A percentile compares a stretch with the other conserved stretches of the same genome.
These are phyloP conservation scores for Diadromus collaris DNA, from an alignment of 2,888 invertebrate genomes.

Conservation along the genomic window DNA sequence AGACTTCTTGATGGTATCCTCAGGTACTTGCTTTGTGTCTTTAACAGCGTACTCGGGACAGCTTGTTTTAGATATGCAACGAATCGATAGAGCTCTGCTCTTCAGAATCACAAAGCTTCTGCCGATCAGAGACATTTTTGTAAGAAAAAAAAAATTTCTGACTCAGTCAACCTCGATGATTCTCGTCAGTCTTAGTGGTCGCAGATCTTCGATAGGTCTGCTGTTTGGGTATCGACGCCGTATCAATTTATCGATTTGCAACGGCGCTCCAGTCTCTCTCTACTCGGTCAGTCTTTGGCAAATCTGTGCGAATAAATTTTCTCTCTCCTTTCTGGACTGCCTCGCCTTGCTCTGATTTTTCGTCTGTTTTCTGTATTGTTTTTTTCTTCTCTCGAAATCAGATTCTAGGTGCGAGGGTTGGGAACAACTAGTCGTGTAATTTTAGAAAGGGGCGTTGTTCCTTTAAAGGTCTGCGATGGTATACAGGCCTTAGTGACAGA, in stretches of 20 bases:
- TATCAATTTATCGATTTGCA: constrained; percentile 11
- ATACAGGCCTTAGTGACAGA: constrained; percentile 41
- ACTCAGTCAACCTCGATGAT: constrained; percentile 3
- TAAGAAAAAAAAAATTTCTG: constrained; percentile 52
- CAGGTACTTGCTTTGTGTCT: constrained; percentile 67
- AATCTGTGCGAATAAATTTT: constrained; percentile 30
- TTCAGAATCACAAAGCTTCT: constrained; percentile 80
- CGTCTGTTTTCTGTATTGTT: constrained; percentile 10
- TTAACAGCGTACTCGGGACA: constrained; percentile 64
- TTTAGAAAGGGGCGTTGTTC: not conserved
- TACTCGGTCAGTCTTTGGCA: constrained; percentile 49
- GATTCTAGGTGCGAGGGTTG: not conserved
- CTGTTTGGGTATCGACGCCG: constrained; percentile 25
- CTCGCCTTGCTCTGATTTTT: constrained; percentile 4
- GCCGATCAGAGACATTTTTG: constrained; percentile 82
- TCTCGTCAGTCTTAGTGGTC: constrained; percentile 29
- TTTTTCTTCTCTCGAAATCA: constrained; percentile 17
- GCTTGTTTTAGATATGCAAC: constrained; percentile 74
- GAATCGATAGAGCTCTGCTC: constrained; percentile 77
- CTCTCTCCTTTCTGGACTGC: constrained; percentile 24
- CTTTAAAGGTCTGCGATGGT: constrained; percentile 22
- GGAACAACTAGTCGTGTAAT: not conserved
- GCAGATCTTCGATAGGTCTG: not conserved
- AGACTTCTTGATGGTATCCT: constrained; percentile 87
- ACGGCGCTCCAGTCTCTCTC: not conserved